Conservation (phyloP, 2,113 vertebrate genomes). For the Willisornis vidua region DNA sequence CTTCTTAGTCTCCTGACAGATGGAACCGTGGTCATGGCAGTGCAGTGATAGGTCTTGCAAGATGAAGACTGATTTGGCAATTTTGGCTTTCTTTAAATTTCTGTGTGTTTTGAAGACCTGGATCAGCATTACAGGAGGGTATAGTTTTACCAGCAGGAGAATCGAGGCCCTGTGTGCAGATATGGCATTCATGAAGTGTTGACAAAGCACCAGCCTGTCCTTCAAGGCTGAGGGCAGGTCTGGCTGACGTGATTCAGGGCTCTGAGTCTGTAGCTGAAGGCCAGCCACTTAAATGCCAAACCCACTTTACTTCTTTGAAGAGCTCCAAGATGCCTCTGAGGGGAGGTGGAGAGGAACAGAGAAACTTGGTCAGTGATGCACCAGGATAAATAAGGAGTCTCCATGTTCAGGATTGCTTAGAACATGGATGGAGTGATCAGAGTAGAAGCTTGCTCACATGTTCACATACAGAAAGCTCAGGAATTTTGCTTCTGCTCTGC, state of each 20-base stretch:
- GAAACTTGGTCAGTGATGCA: background rate
- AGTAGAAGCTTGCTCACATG: background rate
- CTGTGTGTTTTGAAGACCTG: background rate
- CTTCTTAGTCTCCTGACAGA: background rate
- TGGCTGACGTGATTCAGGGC: background rate
- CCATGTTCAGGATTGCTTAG: background rate
- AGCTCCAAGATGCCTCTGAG: background rate
- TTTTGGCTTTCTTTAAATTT: background rate
- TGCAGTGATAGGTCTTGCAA: background rate
- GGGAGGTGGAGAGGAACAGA: background rate
- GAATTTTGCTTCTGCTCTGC: background rate
- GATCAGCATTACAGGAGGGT: background rate
- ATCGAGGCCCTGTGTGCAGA: background rate
- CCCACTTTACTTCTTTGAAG: background rate
- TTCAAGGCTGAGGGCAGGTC: background rate
- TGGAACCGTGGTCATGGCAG: background rate
- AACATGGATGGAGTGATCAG: background rate
- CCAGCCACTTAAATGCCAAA: background rate
- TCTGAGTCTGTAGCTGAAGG: background rate
- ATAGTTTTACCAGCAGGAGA: background rate
- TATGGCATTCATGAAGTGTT: background rate
- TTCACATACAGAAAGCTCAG: background rate
- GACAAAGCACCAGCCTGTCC: background rate
- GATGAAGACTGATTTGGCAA: background rate
- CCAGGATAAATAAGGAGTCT: background rate